Evolutionary conservation across 2,888 invertebrate genomes (phyloP), one percentile per base, ranked within the genome.

Genomic region (Metacarcinus magister): DNA sequence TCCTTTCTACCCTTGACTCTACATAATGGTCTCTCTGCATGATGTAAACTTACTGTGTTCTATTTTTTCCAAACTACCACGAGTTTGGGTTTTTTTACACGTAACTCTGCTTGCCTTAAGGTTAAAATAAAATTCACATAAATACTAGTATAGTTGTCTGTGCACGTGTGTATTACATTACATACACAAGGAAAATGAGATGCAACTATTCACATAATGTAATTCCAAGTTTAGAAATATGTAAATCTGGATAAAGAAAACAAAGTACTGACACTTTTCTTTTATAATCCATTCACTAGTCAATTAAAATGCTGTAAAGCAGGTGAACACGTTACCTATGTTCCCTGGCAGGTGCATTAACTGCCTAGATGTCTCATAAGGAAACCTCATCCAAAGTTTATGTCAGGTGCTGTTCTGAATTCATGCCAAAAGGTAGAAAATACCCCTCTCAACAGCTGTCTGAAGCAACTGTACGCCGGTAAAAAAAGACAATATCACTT

Each of bases 361-460:
- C 32, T 32, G 0, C 32, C 32, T 82, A 32, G 32, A 82, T 32
- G 13, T 0, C 82, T 82, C 28, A 82, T 16, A 23, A 82, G 28
- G 82, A 32, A 82, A 82, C 82, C 32, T 32, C 16, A 32, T 32
- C 10, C 82, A 32, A 82, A 82, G 82, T 82, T 32, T 28, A 82
- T 32, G 82, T 82, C 82, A 82, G 82, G 82, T 82, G 82, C 82
- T 82, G 32, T 82, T 82, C 82, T 82, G 13, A 82, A 32, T 10
- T 28, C 82, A 82, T 32, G 82, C 82, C 82, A 82, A 82, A 82
- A 82, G 32, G 82, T 82, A 32, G 32, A 82, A 82, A 82, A 82
- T 82, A 82, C 28, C 82, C 1, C 67, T 8, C 7, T 82, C 82
- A 82, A 82, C 82, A 82, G 82, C 32, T 82, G 82, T 32, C 7